Evolutionary conservation across 2,797 vertebrate species (phyloP).

Genomic region (Chrysocyon brachyurus): DNA sequence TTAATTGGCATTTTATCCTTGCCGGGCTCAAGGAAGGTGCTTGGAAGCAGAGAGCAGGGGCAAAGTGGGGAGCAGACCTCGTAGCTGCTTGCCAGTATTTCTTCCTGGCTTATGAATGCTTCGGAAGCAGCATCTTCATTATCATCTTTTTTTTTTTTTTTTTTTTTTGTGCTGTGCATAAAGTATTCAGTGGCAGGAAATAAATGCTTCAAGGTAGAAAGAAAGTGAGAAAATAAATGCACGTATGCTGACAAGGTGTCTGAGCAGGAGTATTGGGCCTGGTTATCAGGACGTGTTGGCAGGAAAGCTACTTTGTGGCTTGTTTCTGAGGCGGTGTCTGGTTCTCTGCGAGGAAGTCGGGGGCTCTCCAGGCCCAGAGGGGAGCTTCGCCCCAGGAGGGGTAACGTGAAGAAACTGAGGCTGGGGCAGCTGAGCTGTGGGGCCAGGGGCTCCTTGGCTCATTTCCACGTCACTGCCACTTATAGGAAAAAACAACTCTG

Average conservation of each 20-base stretch:
- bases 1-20: slow-evolving; percentile 63
- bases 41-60: background rate
- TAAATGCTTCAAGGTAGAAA: slow-evolving; percentile 37
- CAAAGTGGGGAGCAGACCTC: background rate
- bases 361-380: background rate
- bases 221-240: slow-evolving; percentile 61
- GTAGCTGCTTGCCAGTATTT: background rate
- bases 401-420: background rate
- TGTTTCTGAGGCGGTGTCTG: slow-evolving; percentile 26
- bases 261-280: background rate
- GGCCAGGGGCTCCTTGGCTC: background rate
- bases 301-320: background rate
- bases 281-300: background rate
- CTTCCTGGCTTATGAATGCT: slow-evolving; percentile 8
- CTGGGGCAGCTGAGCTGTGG: background rate
- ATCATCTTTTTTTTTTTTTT: background rate
- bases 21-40: slow-evolving; percentile 42
- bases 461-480: background rate
- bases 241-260: background rate
- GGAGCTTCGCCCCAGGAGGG: background rate
- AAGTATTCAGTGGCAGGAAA: background rate
- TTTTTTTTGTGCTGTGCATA: background rate
- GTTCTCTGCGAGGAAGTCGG: slow-evolving; percentile 4
- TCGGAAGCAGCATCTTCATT: background rate
- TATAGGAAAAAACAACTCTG: background rate